Evolutionary conservation across 2,113 vertebrate genomes (phyloP).

Genomic region (Lates calcarifer): DNA sequence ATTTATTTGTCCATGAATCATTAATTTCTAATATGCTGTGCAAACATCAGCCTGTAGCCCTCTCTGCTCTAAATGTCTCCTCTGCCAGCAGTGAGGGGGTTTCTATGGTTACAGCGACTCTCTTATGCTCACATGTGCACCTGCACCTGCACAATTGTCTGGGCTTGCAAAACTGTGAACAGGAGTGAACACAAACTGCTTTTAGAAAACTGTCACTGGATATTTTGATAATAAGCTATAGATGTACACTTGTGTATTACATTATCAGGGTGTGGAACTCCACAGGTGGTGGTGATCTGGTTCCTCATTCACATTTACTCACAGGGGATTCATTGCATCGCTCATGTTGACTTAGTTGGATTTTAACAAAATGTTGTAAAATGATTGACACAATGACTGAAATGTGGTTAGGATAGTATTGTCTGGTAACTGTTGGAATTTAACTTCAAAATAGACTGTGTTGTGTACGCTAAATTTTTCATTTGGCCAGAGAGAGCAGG

Average conservation of each 20-base stretch:
- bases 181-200: constrained; percentile 30
- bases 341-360: not conserved
- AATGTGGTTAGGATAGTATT: not conserved
- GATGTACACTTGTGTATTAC: not conserved
- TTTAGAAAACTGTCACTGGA: constrained; percentile 24
- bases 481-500: not conserved
- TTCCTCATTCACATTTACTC: too few species aligned
- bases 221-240: constrained; percentile 3
- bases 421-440: not conserved
- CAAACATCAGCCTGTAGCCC: constrained; percentile 40
- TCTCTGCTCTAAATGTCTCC: constrained; percentile 16
- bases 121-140: constrained; percentile 35
- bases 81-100: constrained; percentile 37
- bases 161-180: not conserved
- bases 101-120: constrained; percentile 66
- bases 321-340: not conserved
- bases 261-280: not conserved
- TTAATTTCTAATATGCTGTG: constrained; percentile 60
- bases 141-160: constrained; percentile 29
- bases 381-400: constrained; percentile 5
- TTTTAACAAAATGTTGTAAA: not conserved
- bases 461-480: not conserved
- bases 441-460: not conserved
- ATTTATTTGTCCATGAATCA: constrained; percentile 63
- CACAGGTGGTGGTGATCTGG: not conserved